Conservation (phyloP, 2,113 vertebrate genomes). For the Sula dactylatra region DNA sequence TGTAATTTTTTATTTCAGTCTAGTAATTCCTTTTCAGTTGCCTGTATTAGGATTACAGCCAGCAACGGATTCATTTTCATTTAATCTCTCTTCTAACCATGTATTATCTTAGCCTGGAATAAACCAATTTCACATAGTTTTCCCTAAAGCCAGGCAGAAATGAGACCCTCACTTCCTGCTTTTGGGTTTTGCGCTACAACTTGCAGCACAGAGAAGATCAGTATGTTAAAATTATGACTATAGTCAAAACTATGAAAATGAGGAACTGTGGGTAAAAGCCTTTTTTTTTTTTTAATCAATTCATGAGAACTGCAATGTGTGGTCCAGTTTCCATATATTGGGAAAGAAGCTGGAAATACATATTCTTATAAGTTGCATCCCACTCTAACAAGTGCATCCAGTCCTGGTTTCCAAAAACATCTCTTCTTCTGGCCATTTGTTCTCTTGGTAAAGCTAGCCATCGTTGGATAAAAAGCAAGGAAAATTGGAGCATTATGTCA, state of each 20-base stretch:
- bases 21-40: background rate
- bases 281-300: background rate
- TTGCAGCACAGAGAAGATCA: background rate
- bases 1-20: background rate
- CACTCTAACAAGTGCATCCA: background rate
- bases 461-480: background rate
- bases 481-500: background rate
- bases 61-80: background rate
- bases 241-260: background rate
- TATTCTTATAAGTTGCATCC: background rate
- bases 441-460: background rate
- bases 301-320: background rate
- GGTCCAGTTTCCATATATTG: background rate
- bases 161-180: accelerated
- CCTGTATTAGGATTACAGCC: background rate
- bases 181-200: background rate
- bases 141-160: background rate
- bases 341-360: background rate
- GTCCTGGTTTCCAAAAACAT: background rate
- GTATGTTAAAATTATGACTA: background rate
- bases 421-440: background rate
- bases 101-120: background rate
- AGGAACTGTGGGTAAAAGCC: background rate
- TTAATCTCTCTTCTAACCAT: background rate
- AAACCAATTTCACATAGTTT: background rate